Evolutionary conservation across 2,888 invertebrate species (phyloP), one percentile per base, ranked within the genome.

Genomic region (Eupithecia dodoneata): DNA sequence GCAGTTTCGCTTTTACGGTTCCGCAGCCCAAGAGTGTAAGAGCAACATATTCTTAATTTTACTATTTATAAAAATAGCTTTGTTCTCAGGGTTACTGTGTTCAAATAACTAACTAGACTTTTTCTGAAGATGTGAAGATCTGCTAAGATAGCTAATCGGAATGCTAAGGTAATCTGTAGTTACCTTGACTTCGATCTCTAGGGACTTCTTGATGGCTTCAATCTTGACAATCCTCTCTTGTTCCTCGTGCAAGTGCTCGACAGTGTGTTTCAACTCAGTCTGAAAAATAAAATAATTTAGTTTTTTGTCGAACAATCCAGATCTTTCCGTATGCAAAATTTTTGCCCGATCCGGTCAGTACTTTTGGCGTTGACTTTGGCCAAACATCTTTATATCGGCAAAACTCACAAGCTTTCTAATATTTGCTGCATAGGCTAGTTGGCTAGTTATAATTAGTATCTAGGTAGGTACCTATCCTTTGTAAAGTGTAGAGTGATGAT

Each of bases 201-300:
- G 96, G 81, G 98, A 98, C 96, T 99, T 99, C 97, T 99, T 99
- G 96, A 99, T 98, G 86, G 99, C 97, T 95, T 99, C 99, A 93
- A 99, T 98, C 96, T 99, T 99, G 88, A 99, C 98, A 87, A 98
- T 97, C 91, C 99, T 98, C 92, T 99, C 99, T 94, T 98, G 98
- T 93, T 99, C 99, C 92, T 99, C 99, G 92, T 99, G 99, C 88
- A 99, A 96, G 88, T 97, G 96, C 94, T 99, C 99, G 76, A 99
- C 97, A 87, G 98, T 98, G 95, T 98, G 98, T 95, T 99, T 99
- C 90, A 99, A 96, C 93, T 99, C 99, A 91, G 97, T 96, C 96
- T 97, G 94, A 44, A 89, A 89, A 75, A 49, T 6, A 59, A 59
- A 41, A 49, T 2, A 67, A n/a, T 49, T 13, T 49, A n/a, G 15